phyloP scores from a whole-genome alignment of 2,113 vertebrate species.

The Anoura caudifer region DNA sequence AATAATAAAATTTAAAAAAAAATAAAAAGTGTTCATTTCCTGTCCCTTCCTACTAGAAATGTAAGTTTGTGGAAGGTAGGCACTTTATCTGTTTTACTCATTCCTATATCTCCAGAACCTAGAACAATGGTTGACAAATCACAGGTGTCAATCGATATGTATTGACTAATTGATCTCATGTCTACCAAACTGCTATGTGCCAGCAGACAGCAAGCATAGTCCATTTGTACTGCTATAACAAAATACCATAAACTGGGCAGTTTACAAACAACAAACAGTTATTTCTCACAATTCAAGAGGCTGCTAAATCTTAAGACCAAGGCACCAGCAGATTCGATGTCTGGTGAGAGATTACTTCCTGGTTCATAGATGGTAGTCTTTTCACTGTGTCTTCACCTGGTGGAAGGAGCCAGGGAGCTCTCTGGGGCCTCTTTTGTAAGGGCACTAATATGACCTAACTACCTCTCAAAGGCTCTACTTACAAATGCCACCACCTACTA shows the following conservation, averaged over 20 bases:
- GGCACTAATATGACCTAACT: background rate
- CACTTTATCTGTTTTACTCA: background rate
- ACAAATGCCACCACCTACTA: background rate
- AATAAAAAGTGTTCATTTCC: background rate
- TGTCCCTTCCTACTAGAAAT: background rate
- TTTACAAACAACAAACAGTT: background rate
- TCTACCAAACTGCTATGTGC: background rate
- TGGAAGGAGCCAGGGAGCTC: background rate
- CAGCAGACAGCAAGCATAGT: background rate
- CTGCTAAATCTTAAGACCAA: background rate
- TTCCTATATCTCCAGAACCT: background rate
- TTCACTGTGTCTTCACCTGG: background rate
- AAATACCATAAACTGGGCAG: background rate
- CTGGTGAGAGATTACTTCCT: background rate
- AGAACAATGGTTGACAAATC: background rate
- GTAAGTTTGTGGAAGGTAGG: background rate
- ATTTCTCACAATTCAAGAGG: background rate
- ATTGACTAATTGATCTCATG: background rate
- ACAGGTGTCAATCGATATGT: background rate
- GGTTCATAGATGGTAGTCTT: background rate
- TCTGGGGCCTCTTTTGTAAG: background rate
- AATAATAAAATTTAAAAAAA: no score
- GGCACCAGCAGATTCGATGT: background rate
- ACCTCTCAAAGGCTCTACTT: background rate
- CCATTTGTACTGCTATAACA: background rate